Evolutionary conservation across 2,797 vertebrate species (phyloP).

Genomic region (Picus viridis): DNA sequence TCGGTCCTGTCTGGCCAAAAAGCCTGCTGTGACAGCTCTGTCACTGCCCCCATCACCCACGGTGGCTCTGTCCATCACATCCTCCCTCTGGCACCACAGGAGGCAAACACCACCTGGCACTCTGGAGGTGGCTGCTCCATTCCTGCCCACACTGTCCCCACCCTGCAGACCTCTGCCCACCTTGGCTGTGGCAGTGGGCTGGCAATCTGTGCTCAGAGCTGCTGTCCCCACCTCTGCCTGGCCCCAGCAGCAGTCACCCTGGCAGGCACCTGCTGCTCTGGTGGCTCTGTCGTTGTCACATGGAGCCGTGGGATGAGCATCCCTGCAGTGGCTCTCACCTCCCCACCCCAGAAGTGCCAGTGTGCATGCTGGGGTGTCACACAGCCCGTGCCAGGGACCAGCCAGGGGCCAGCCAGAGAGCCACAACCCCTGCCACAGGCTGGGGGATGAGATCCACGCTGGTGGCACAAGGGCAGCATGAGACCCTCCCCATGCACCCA

Average conservation of each 20-base stretch:
- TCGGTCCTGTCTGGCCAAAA: neutral
- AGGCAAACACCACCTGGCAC: fast-evolving
- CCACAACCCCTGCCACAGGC: fast-evolving
- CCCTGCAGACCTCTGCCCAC: neutral
- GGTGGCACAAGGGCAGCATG: fast-evolving
- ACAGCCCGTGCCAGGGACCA: fast-evolving
- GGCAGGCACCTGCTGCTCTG: neutral
- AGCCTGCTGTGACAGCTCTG: fast-evolving
- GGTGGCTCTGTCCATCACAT: neutral
- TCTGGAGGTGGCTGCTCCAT: neutral
- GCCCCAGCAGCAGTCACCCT: fast-evolving
- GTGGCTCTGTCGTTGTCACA: neutral
- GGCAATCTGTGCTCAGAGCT: neutral
- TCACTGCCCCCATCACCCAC: fast-evolving
- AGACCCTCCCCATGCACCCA: neutral
- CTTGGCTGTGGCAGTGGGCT: fast-evolving
- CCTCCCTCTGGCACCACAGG: fast-evolving
- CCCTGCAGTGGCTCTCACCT: neutral
- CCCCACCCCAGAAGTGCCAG: fast-evolving
- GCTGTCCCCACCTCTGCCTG: fast-evolving
- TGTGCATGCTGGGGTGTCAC: neutral
- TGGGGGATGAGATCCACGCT: fast-evolving
- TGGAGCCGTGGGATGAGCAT: fast-evolving
- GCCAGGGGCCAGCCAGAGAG: neutral
- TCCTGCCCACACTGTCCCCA: fast-evolving